These are phyloP conservation scores for Morpho achilles DNA, from an alignment of 2,888 invertebrate species.

Conservation along the genomic window DNA sequence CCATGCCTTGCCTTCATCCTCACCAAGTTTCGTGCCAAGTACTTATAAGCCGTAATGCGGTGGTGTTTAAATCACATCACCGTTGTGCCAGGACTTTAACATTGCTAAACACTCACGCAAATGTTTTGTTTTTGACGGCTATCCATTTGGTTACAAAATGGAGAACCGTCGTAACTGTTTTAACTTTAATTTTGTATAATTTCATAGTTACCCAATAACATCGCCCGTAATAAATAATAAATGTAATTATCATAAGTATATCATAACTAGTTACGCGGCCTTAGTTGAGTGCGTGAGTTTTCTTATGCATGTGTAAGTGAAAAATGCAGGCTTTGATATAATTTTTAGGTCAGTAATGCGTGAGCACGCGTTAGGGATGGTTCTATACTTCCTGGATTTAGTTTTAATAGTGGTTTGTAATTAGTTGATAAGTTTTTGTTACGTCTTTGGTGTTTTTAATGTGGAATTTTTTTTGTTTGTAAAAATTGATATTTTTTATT, in stretches of 20 bases:
- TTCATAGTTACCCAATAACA: constrained; percentile 23
- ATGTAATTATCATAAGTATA: constrained; percentile 11
- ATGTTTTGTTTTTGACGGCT: constrained; percentile 1
- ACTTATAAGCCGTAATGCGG: not conserved
- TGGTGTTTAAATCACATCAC: constrained; percentile 6
- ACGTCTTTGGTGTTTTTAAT: too few relatives aligned
- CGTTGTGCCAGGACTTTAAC: constrained; percentile 8
- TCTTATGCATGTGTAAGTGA: constrained; percentile 16
- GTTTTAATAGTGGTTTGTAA: not conserved
- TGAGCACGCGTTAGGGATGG: constrained; percentile 2
- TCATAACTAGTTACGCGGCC: constrained; percentile 24
- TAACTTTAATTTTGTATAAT: constrained; percentile 14
- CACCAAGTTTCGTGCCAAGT: constrained; percentile 6
- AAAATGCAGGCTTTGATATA: constrained; percentile 6
- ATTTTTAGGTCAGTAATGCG: constrained; percentile 7
- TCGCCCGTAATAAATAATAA: constrained; percentile 3
- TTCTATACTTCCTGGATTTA: constrained; percentile 3
- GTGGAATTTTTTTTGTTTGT: not conserved
- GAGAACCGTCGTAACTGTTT: not conserved
- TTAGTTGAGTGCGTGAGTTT: constrained; percentile 24
- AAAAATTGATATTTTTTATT: not conserved
- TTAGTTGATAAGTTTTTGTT: too few relatives aligned
- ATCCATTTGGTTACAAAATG: constrained; percentile 2
- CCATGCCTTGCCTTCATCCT: too few relatives aligned
- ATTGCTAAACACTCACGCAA: constrained; percentile 7